Percentiles rank a stretch among this genome's conserved stretches.
phyloP scores from a whole-genome alignment of 2,888 invertebrate genomes.

The Drosophila demipolita region DNA sequence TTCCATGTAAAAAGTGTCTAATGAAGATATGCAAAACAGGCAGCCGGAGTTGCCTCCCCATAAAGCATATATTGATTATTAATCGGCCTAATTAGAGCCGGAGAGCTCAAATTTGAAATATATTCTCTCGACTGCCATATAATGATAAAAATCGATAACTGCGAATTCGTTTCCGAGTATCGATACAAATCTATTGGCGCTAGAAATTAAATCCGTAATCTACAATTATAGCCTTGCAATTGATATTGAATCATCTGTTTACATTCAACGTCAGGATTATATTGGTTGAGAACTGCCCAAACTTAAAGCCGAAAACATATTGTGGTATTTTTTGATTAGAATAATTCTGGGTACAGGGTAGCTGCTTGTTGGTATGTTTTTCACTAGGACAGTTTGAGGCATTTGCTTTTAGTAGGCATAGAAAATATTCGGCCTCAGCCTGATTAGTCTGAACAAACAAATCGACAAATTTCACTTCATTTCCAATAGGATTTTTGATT shows the following conservation, averaged over 20 bases:
- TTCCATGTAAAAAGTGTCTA: no score
- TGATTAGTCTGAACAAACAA: neutral
- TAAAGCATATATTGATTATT: no score
- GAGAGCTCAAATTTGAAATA: no score
- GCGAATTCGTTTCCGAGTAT: neutral
- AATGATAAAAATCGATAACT: neutral
- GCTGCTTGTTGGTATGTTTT: neutral
- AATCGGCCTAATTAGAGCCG: no score
- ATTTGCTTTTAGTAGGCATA: neutral
- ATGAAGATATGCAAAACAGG: no score
- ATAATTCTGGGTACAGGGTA: neutral
- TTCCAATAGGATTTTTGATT: neutral
- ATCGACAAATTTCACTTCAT: neutral
- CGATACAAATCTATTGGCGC: neutral
- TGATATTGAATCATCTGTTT: neutral
- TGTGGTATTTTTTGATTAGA: neutral
- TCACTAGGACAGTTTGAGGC: neutral
- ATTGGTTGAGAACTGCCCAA: neutral
- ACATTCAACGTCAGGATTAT: neutral
- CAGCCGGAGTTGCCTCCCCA: no score
- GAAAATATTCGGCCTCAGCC: neutral
- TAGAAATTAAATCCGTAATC: neutral
- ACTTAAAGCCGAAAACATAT: neutral
- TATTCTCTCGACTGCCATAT: neutral
- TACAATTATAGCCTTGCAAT: no score